phyloP scores from a whole-genome alignment of 2,888 invertebrate species.

The Cerceris rybyensis region DNA sequence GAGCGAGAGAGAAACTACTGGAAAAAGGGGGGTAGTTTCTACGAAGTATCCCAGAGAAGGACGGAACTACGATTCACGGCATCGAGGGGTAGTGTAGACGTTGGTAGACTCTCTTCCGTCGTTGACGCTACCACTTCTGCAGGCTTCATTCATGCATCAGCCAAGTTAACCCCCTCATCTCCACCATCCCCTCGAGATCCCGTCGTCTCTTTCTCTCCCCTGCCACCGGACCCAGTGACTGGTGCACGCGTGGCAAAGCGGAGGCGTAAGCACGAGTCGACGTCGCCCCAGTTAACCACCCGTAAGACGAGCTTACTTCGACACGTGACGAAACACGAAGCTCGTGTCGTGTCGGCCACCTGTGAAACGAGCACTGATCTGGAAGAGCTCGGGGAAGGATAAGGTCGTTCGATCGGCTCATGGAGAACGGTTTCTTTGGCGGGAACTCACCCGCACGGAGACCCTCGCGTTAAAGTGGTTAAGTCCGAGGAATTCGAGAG shows the following conservation, averaged over 20 bases:
- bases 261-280: constrained; percentile 66
- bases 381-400: constrained; percentile 55
- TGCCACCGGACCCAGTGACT: constrained; percentile 22
- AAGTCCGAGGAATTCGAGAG: constrained; percentile 3
- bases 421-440: constrained; percentile 24
- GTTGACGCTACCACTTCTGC: constrained; percentile 43
- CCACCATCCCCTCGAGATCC: constrained; percentile 27
- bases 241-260: constrained; percentile 63
- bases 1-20: background rate
- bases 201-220: constrained; percentile 5
- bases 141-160: constrained; percentile 67
- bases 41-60: constrained; percentile 6
- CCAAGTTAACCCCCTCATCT: constrained; percentile 51
- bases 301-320: constrained; percentile 54
- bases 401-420: constrained; percentile 64
- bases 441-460: constrained; percentile 28
- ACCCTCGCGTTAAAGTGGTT: background rate
- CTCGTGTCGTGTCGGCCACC: constrained; percentile 58
- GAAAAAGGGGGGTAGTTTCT: background rate
- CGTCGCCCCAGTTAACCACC: constrained; percentile 62
- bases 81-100: constrained; percentile 25
- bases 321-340: constrained; percentile 63
- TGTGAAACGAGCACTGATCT: constrained; percentile 63
- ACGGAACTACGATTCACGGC: constrained; percentile 30
- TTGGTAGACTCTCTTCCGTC: constrained; percentile 33